phyloP scores from a whole-genome alignment of 1,140 invertebrate genomes.

The Acyrthosiphon pisum region DNA sequence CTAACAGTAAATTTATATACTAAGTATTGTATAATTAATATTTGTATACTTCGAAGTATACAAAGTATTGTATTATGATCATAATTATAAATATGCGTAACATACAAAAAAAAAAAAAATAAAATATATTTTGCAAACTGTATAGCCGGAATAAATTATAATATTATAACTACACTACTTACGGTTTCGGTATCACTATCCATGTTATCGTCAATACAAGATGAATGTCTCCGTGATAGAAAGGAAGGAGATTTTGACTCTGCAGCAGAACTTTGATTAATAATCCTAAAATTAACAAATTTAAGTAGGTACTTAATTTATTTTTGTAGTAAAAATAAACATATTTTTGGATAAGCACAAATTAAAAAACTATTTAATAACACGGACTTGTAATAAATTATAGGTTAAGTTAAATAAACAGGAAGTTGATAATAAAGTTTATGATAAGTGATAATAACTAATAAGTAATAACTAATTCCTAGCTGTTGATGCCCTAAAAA shows the following conservation, averaged over 20 bases:
- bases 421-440: too few relatives aligned
- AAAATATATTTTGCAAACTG: background rate
- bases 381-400: background rate
- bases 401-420: background rate
- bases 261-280: conserved; percentile 32
- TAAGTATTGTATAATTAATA: too few relatives aligned
- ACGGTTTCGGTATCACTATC: conserved; percentile 1
- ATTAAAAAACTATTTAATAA: background rate
- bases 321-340: background rate
- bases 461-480: background rate
- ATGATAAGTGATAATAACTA: background rate
- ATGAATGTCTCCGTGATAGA: conserved; percentile 38
- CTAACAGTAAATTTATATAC: too few relatives aligned
- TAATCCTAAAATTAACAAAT: background rate
- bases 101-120: background rate
- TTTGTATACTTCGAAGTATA: too few relatives aligned
- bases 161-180: background rate
- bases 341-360: background rate
- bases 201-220: conserved; percentile 37
- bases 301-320: background rate
- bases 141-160: background rate
- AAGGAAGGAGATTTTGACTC: background rate
- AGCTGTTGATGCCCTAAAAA: too few relatives aligned
- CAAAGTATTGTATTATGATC: too few relatives aligned
- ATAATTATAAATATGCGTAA: too few relatives aligned